These are phyloP conservation scores for Orthosia gracilis DNA, from an alignment of 2,888 invertebrate genomes.

Conservation along the genomic window DNA sequence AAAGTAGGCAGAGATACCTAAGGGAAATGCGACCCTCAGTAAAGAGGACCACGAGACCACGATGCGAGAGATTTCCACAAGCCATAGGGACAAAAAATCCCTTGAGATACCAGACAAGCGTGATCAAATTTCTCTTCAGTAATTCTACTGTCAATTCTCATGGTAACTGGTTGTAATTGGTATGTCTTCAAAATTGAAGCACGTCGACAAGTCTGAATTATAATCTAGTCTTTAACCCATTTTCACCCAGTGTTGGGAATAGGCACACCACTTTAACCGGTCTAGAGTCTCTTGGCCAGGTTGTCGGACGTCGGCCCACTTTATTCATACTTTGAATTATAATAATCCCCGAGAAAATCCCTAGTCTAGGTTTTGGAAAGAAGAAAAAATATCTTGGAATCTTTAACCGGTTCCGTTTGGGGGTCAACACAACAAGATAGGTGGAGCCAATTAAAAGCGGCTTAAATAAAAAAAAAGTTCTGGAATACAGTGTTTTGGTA, in stretches of 20 bases:
- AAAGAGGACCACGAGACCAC: background rate
- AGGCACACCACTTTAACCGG: background rate
- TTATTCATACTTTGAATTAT: background rate
- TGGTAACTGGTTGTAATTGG: background rate
- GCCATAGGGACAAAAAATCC: no score
- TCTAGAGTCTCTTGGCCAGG: no score
- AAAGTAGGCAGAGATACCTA: background rate
- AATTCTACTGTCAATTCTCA: background rate
- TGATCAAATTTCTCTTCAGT: background rate
- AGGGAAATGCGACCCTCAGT: background rate
- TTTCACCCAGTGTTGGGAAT: background rate
- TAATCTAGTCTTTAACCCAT: background rate
- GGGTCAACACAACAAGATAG: constrained; percentile 4
- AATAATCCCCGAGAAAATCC: background rate
- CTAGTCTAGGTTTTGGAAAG: background rate
- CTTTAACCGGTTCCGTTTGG: background rate
- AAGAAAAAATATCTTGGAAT: background rate
- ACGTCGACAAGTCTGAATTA: background rate
- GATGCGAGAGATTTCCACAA: background rate
- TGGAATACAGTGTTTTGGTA: background rate
- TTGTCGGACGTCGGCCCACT: background rate
- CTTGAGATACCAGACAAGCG: background rate
- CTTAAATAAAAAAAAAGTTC: background rate
- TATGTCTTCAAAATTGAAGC: background rate
- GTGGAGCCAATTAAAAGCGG: background rate